Evolutionary conservation across 1,140 invertebrate species (phyloP).

Genomic region (Scaptomyza hsui): DNA sequence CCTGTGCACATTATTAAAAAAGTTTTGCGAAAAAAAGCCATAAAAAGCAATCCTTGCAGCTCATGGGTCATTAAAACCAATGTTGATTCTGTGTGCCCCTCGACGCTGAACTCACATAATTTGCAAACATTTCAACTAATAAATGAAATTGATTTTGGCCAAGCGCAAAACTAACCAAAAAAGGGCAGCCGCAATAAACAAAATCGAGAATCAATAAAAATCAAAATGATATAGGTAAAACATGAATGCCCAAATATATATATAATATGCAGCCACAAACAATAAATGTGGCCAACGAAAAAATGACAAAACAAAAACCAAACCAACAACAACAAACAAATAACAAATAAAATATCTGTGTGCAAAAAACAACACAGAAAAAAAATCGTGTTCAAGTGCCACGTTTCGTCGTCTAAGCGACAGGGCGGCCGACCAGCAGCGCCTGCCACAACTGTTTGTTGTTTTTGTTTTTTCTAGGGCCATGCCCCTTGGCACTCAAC

Average conservation of each 20-base stretch:
- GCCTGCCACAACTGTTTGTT: conserved; percentile 11
- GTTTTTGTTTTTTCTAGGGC: conserved; percentile 38
- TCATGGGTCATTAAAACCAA: conserved; percentile 22
- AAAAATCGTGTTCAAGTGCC: conserved; percentile 72
- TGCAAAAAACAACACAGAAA: conserved; percentile 1
- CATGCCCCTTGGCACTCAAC: conserved; percentile 49
- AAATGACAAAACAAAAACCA: conserved; percentile 29
- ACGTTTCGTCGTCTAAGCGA: conserved; percentile 66
- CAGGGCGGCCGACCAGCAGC: conserved; percentile 48
- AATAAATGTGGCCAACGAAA: conserved; percentile 65
- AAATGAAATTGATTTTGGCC: conserved; percentile 42
- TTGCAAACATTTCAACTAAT: conserved; percentile 58
- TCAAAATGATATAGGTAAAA: conserved; percentile 70
- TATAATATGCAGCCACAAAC: conserved; percentile 77
- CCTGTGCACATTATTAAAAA: conserved; percentile 23
- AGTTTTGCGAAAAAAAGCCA: conserved; percentile 7
- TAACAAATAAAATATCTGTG: conserved; percentile 21
- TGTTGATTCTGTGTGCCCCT: conserved; percentile 48
- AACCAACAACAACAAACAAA: conserved; percentile 28
- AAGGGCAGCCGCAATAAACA: conserved; percentile 65
- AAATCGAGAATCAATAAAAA: conserved; percentile 67
- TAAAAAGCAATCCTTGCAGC: conserved; percentile 39
- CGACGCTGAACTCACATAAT: conserved; percentile 71
- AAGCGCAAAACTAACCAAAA: conserved; percentile 53
- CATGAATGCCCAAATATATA: conserved; percentile 78